A percentile compares a stretch with the other conserved stretches of the same genome.
phyloP scores from a whole-genome alignment of 2,113 vertebrate genomes.

The Hippocampus abdominalis region DNA sequence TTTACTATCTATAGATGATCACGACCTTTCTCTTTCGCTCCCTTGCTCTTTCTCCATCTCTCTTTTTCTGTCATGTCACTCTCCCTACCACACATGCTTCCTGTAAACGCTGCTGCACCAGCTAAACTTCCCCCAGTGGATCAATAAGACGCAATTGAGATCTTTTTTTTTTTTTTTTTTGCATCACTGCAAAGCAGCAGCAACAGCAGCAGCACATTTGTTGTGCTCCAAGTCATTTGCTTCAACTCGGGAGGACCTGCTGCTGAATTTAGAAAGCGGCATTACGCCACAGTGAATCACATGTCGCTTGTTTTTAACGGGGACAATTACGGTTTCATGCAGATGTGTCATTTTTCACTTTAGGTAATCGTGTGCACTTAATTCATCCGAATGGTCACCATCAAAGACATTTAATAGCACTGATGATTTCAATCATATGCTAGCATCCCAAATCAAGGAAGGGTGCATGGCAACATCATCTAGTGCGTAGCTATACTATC shows the following conservation, averaged over 20 bases:
- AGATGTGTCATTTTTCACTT: neutral
- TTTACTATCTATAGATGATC: neutral
- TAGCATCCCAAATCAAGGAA: neutral
- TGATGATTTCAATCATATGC: neutral
- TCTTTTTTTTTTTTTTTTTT: neutral
- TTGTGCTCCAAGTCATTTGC: conserved; percentile 3
- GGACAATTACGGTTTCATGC: neutral
- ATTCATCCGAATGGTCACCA: neutral
- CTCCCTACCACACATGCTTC: neutral
- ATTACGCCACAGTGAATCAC: neutral
- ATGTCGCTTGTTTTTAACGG: neutral
- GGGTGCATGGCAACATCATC: neutral
- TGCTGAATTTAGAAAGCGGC: neutral
- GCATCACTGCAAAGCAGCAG: conserved; percentile 5
- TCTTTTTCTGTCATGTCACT: neutral
- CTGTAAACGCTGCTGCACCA: conserved; percentile 4
- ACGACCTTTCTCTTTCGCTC: neutral
- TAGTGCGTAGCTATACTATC: neutral
- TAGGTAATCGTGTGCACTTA: neutral
- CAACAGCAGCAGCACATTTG: neutral
- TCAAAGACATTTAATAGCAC: neutral
- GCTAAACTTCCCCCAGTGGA: conserved; percentile 4
- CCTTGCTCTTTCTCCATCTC: neutral
- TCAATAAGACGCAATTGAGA: conserved; percentile 5
- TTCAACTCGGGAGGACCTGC: neutral